These are phyloP conservation scores for Caenorhabditis japonica DNA, from an alignment of 2,888 invertebrate genomes.

Conservation along the genomic window DNA sequence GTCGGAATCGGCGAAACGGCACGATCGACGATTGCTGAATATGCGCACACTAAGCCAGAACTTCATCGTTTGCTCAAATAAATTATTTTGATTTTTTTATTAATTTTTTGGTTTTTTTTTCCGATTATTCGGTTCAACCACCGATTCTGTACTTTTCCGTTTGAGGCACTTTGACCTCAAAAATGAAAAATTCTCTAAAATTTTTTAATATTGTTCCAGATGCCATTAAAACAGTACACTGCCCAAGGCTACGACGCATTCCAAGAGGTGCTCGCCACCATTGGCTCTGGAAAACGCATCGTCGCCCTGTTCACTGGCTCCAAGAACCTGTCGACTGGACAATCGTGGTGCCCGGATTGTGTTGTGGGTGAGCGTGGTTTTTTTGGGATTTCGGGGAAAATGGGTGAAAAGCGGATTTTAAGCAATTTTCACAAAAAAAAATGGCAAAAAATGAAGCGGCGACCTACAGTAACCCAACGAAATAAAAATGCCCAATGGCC, in stretches of 20 bases:
- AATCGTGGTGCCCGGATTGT: conserved; percentile 72
- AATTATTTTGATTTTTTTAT: background rate
- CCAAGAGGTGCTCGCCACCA: conserved; percentile 26
- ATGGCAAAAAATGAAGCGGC: too few relatives aligned
- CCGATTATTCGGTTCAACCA: background rate
- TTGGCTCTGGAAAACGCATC: conserved; percentile 45
- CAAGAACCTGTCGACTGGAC: conserved; percentile 53
- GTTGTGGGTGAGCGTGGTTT: conserved; percentile 37
- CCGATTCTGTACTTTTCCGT: background rate
- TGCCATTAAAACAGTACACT: conserved; percentile 39
- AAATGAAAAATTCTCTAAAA: too few relatives aligned
- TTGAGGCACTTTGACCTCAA: too few relatives aligned
- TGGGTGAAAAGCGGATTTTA: too few relatives aligned
- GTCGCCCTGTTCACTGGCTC: conserved; percentile 65
- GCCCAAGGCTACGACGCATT: conserved; percentile 57
- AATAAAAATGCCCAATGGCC: too few relatives aligned
- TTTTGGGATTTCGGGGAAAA: too few relatives aligned
- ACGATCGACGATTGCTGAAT: conserved; percentile 48
- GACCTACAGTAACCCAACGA: background rate
- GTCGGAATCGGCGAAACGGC: conserved; percentile 61
- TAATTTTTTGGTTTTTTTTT: conserved; percentile 11
- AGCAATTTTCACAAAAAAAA: too few relatives aligned
- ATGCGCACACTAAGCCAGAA: conserved; percentile 61
- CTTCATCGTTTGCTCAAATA: conserved; percentile 35
- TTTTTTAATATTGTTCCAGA: too few relatives aligned